Conservation (phyloP, 2,113 vertebrate genomes). For the Anas platyrhynchos region DNA sequence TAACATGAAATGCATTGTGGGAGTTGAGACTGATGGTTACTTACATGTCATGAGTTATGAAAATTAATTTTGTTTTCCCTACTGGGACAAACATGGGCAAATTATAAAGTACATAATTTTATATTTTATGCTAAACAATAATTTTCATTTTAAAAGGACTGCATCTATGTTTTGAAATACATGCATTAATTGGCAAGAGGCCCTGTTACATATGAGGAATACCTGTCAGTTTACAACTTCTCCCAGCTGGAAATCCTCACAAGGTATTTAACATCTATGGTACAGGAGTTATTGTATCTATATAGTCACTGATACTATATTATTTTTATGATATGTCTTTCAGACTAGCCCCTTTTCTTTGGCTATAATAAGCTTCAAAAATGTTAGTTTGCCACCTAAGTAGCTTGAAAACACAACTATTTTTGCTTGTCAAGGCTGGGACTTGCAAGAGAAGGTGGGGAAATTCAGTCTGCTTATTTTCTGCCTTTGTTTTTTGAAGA, state of each 20-base stretch:
- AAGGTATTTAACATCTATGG: neutral
- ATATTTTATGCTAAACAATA: neutral
- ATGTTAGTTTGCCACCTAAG: neutral
- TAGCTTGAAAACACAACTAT: neutral
- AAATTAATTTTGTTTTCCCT: neutral
- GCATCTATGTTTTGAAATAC: neutral
- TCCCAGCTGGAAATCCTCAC: neutral
- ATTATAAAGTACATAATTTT: neutral
- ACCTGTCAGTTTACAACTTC: neutral
- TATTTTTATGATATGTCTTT: neutral
- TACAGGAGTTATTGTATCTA: neutral
- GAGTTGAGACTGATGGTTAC: neutral
- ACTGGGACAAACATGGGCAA: neutral
- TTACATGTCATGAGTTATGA: neutral
- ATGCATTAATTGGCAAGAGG: neutral
- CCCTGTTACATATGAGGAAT: neutral
- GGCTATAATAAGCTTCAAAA: neutral
- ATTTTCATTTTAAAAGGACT: neutral
- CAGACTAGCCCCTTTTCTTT: neutral
- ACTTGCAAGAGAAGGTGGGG: neutral
- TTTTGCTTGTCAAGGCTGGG: neutral
- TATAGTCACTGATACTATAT: neutral
- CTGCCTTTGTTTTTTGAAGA: neutral
- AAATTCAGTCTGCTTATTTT: neutral
- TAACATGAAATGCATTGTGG: neutral